These are phyloP conservation scores for Sesia apiformis DNA, from an alignment of 2,888 invertebrate genomes.

Conservation along the genomic window DNA sequence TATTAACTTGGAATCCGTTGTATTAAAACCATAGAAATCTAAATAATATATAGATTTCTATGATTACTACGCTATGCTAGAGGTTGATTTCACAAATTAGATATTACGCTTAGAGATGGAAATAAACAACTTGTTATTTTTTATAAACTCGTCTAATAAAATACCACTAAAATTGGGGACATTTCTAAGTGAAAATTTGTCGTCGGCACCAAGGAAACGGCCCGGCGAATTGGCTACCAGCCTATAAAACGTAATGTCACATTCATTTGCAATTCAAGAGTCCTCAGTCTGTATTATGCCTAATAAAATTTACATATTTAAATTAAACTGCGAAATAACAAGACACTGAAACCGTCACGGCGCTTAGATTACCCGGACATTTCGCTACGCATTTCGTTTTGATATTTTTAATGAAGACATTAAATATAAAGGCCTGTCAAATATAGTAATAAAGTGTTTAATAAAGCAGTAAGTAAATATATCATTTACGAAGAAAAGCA, in stretches of 20 bases:
- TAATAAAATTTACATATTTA: slow-evolving; percentile 75
- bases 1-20: too few species aligned
- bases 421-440: not conserved
- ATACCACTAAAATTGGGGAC: slow-evolving; percentile 39
- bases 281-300: slow-evolving; percentile 70
- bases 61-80: too few species aligned
- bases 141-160: slow-evolving; percentile 33
- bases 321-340: slow-evolving; percentile 73
- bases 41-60: too few species aligned
- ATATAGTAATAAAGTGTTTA: not conserved
- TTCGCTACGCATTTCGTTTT: slow-evolving; percentile 22
- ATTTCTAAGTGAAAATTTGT: slow-evolving; percentile 66
- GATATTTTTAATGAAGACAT: slow-evolving; percentile 7
- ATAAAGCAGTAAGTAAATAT: too few species aligned
- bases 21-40: too few species aligned
- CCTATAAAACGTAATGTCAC: slow-evolving; percentile 72
- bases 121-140: slow-evolving; percentile 9
- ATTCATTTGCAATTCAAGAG: slow-evolving; percentile 73
- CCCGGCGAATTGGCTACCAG: slow-evolving; percentile 68
- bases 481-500: not conserved
- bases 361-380: slow-evolving; percentile 44
- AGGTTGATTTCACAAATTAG: too few species aligned
- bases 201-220: slow-evolving; percentile 56
- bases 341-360: slow-evolving; percentile 57
- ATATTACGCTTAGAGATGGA: not conserved